A percentile compares a stretch with the other conserved stretches of the same genome.
Conservation (phyloP, 2,113 vertebrate species). For the Pterocles gutturalis region DNA sequence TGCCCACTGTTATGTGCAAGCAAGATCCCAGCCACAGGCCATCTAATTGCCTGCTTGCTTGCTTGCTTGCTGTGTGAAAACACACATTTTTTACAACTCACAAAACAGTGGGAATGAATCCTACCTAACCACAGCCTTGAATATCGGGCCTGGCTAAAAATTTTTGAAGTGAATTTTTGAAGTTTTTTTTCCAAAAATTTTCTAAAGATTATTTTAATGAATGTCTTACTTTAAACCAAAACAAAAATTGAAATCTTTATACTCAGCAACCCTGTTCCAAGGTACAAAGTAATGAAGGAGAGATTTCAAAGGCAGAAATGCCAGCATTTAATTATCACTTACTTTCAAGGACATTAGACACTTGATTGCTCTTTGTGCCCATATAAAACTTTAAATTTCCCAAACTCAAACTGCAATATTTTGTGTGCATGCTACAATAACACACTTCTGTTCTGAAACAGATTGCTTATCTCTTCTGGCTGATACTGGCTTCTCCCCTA, state of each 20-base stretch:
- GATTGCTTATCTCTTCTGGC: not conserved
- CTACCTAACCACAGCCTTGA: not conserved
- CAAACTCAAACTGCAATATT: not conserved
- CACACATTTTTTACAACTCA: not conserved
- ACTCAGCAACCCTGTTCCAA: not conserved
- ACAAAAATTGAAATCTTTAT: not conserved
- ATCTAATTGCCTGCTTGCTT: not conserved
- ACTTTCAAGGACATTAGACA: not conserved
- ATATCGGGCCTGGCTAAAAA: not conserved
- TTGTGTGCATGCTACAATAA: not conserved
- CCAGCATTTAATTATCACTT: not conserved
- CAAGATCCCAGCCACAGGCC: not conserved
- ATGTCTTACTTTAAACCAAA: not conserved
- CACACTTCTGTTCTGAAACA: not conserved
- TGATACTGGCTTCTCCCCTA: not conserved
- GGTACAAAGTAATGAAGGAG: not conserved
- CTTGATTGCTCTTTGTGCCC: not conserved
- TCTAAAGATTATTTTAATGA: not conserved
- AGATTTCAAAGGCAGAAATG: not conserved
- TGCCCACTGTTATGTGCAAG: not conserved
- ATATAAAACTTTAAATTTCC: not conserved
- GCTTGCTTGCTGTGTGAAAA: not conserved
- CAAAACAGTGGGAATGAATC: not conserved
- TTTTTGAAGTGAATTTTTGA: not conserved
- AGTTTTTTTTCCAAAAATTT: not conserved